Evolutionary conservation across 2,888 invertebrate species (phyloP), one percentile per base, ranked within the genome.

Genomic region (Acanthopleura granulata): DNA sequence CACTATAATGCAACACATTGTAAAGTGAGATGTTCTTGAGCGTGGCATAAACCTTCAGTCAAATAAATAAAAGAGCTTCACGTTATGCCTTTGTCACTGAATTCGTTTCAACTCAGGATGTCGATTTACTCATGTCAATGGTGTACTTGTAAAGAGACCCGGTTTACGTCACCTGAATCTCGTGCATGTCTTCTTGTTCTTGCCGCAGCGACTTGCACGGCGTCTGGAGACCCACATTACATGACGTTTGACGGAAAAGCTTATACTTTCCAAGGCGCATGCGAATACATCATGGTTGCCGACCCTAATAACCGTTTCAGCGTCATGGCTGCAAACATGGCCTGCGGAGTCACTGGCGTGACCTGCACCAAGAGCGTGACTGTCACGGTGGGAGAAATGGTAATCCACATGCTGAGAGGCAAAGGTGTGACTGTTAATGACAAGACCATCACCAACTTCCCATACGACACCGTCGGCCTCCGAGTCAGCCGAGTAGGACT

Each of bases 161-260:
- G 40, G 9, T 40, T 40, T 40, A 40, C 40, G 40, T 40, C 4
- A 40, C 40, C 9, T 40, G 40, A 40, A 40, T n/a, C n/a, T n/a
- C n/a, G n/a, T n/a, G n/a, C n/a, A n/a, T n/a, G n/a, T n/a, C n/a
- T n/a, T n/a, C n/a, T n/a, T 3, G 57, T 69, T 69, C 1, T 72
- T 25, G 72, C 16, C 74, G 11, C 40, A 75, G 80, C 76, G 14
- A 75, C 76, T 18, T 97, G 96, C 89, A 92, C 93, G 25, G 94
- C 95, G 0, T 96, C 96, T 95, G 97, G 97, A 6, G 96, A 96
- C 89, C 96, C 96, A 0, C 96, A 97, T 91, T 94, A 95, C 86
- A 93, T 93, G 84, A 95, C 95, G 0, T 97, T 95, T 88, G 97
- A 97, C 91, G 95, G 94, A 0, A 93, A 92, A 0, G 92, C 93